Evolutionary conservation across 92 coral and sea anemone genomes (phyloP).

Genomic region (Porites cylindrica): DNA sequence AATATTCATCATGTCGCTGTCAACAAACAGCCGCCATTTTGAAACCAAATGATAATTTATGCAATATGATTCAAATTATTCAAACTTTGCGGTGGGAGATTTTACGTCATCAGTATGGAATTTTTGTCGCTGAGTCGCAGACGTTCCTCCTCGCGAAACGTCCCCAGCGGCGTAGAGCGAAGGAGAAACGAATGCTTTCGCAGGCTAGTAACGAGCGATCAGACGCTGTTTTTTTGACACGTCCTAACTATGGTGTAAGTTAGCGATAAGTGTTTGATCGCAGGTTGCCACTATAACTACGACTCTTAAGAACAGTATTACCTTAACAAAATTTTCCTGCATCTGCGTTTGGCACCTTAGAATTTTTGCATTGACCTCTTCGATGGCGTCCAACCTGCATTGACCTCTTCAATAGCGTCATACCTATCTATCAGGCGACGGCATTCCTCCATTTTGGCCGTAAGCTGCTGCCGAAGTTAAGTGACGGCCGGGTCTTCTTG

Average conservation of each 20-base stretch:
- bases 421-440: conserved; percentile 29
- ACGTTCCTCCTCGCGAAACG: no score
- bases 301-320: neutral
- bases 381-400: neutral
- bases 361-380: conserved; percentile 21
- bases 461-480: conserved; percentile 40
- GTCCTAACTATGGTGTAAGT: no score
- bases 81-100: no score
- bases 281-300: no score
- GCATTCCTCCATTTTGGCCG: conserved; percentile 46
- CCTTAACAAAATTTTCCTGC: conserved; percentile 46
- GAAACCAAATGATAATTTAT: no score
- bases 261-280: no score
- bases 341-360: conserved; percentile 37
- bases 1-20: neutral
- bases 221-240: no score
- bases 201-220: conserved; percentile 29
- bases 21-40: no score
- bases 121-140: no score
- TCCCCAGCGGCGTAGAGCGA: no score
- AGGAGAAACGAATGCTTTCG: neutral
- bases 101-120: no score
- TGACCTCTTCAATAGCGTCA: conserved; percentile 41
- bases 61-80: no score
- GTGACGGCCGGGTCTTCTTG: conserved; percentile 16